Conservation (phyloP, 2,888 invertebrate species). For the Pristionchus mayeri region DNA sequence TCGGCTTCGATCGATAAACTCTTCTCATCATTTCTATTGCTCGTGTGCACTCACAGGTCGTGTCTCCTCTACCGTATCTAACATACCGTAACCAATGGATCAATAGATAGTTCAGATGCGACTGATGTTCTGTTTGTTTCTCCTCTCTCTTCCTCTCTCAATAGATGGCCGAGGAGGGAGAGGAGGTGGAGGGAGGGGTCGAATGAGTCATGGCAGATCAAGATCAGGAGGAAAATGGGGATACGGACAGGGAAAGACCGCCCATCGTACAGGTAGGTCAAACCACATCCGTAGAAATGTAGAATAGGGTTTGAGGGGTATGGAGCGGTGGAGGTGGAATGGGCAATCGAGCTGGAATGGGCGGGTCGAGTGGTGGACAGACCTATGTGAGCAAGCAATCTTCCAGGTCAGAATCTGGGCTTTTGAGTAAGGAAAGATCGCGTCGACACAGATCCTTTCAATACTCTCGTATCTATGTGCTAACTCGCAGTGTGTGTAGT, state of each 20-base stretch:
- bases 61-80: constrained; percentile 25
- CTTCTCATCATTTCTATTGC: background rate
- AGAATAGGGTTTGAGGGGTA: too few relatives aligned
- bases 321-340: background rate
- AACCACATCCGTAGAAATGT: too few relatives aligned
- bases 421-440: too few relatives aligned
- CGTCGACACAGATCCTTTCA: too few relatives aligned
- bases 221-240: background rate
- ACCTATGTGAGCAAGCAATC: background rate
- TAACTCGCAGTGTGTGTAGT: too few relatives aligned
- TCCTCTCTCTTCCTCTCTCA: background rate
- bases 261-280: background rate
- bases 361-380: background rate
- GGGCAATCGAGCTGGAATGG: background rate
- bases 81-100: too few relatives aligned
- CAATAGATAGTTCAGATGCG: constrained; percentile 34
- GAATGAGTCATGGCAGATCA: background rate
- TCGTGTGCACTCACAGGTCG: background rate
- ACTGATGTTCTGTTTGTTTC: background rate
- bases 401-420: background rate
- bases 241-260: background rate
- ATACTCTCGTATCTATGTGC: too few relatives aligned
- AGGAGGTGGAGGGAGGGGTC: constrained; percentile 35
- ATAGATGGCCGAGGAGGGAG: constrained; percentile 31
- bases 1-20: background rate